Base-by-base conservation (phyloP, 2,888 invertebrate species). In the Acheta domesticus region DNA sequence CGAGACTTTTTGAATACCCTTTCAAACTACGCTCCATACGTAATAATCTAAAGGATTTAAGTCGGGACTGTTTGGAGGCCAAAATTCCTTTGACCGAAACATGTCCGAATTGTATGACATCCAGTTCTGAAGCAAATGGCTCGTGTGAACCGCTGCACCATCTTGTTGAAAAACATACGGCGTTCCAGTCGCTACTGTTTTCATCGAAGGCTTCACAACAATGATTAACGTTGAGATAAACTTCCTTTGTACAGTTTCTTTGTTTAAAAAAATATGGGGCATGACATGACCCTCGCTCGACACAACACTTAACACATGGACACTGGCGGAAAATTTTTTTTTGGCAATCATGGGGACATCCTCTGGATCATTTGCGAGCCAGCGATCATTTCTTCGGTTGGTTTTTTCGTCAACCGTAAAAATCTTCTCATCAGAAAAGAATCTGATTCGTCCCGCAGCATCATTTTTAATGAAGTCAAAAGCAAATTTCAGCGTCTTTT, bases 391-490 rank as follows among this genome's bases (percentile, higher is more conserved):
- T 75, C 36, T 20, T n/a, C 75, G 20, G 36, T 75, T 75, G 36
- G 36, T 75, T 75, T 19, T 75, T 20, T 14, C 75, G 20, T 75
- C 20, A 23, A 23, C 23, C 23, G 23, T 23, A 23, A 19, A 75
- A 75, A 75, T 75, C 36, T 75, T 75, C 75, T 75, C 75, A 20
- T 75, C 75, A 36, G 75, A 75, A 75, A 75, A 75, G 75, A 75
- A 75, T 36, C 75, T 3, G 21, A 75, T 75, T 76, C 48, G 21
- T 76, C 23, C 48, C n/a, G 76, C 76, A 3, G 23, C 76, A 21
- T 20, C 23, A 23, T 23, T 36, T 76, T 48, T 48, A 48, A 36
- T 48, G 2, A 76, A 48, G 19, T 11, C 36, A 76, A 36, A 76
- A 76, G 76, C 36, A 76, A 48, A 36, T 76, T 36, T 2, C 48